Evolutionary conservation across 2,113 vertebrate genomes (phyloP).

Genomic region (Piprites chloris): DNA sequence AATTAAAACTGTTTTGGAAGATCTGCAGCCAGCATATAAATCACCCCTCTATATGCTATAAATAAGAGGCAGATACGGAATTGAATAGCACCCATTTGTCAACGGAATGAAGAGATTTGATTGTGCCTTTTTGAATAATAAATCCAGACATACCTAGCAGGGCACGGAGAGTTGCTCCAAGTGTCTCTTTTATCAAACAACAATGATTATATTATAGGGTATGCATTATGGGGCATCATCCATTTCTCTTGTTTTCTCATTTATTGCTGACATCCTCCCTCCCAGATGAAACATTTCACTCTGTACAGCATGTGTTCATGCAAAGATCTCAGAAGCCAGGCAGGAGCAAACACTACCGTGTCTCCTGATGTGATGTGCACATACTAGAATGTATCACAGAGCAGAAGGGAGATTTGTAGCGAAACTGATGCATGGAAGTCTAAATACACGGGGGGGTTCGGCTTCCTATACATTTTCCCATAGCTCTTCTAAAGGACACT

Average conservation of each 20-base stretch:
- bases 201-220: slow-evolving; percentile 56
- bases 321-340: background rate
- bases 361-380: background rate
- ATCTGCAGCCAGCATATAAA: slow-evolving; percentile 66
- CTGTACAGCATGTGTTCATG: background rate
- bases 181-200: slow-evolving; percentile 60
- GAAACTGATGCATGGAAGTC: background rate
- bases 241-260: slow-evolving; percentile 67
- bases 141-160: slow-evolving; percentile 52
- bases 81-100: slow-evolving; percentile 73
- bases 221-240: slow-evolving; percentile 46
- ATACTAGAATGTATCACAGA: background rate
- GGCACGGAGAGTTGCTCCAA: slow-evolving; percentile 31
- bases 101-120: slow-evolving; percentile 70
- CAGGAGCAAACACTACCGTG: background rate
- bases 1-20: slow-evolving; percentile 74
- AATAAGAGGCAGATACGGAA: slow-evolving; percentile 70
- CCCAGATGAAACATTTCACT: background rate
- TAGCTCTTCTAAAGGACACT: background rate
- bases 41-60: slow-evolving; percentile 67
- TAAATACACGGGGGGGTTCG: background rate
- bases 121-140: slow-evolving; percentile 68
- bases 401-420: background rate
- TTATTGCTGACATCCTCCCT: slow-evolving; percentile 26
- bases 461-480: background rate